phyloP scores from a whole-genome alignment of 2,888 invertebrate genomes.

The Drosophila parthenogenetica region DNA sequence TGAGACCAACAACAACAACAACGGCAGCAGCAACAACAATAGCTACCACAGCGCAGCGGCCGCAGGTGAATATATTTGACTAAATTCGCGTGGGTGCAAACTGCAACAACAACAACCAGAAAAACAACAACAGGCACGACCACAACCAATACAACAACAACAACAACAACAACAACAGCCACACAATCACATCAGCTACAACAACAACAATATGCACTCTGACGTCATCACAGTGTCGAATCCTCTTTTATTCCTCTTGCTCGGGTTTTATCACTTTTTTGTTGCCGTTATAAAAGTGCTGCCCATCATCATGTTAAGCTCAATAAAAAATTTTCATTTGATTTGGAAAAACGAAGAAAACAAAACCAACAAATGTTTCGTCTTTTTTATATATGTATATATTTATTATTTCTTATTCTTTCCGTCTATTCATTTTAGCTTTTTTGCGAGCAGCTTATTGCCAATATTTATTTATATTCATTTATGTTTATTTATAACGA shows the following conservation, averaged over 20 bases:
- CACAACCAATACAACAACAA: slow-evolving; percentile 31
- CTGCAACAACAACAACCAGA: slow-evolving; percentile 47
- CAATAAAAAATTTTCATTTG: slow-evolving; percentile 70
- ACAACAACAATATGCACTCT: slow-evolving; percentile 33
- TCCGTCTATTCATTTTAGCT: slow-evolving; percentile 6
- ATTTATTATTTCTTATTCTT: slow-evolving; percentile 12
- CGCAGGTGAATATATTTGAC: slow-evolving; percentile 83
- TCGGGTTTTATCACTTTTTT: slow-evolving; percentile 37
- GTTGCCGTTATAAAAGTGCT: slow-evolving; percentile 55
- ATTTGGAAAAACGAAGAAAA: slow-evolving; percentile 57
- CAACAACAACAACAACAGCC: slow-evolving; percentile 26
- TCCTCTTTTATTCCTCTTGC: slow-evolving; percentile 32
- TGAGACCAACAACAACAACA: slow-evolving; percentile 42
- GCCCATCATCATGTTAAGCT: slow-evolving; percentile 48
- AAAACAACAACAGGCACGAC: slow-evolving; percentile 32
- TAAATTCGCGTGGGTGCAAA: slow-evolving; percentile 67
- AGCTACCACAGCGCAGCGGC: slow-evolving; percentile 52
- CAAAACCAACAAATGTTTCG: slow-evolving; percentile 36
- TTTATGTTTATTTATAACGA: slow-evolving; percentile 25
- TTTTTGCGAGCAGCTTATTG: slow-evolving; percentile 14
- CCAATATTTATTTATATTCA: slow-evolving; percentile 26
- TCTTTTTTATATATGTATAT: slow-evolving; percentile 43
- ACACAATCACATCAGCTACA: slow-evolving; percentile 20
- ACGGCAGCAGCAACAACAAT: slow-evolving; percentile 37
- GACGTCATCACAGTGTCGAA: slow-evolving; percentile 25